Evolutionary conservation across 2,888 invertebrate genomes (phyloP), one percentile per base, ranked within the genome.

Genomic region (Plebejus anna): DNA sequence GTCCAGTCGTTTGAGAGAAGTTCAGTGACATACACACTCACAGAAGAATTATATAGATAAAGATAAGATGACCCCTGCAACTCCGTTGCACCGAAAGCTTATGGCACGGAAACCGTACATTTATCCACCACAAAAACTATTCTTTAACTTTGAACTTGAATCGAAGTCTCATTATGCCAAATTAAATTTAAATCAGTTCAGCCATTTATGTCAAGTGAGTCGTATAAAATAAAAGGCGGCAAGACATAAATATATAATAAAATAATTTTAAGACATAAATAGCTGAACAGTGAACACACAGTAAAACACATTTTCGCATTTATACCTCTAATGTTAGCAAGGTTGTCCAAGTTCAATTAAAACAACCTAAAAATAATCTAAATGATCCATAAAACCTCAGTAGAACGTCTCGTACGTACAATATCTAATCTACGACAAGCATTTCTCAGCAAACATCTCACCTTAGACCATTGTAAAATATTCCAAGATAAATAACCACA

Each of bases 401-500:
- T 32, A 66, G 13, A 66, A 66, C 11, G 28, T 28, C 9, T 11
- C 28, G 28, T 61, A 11, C 66, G 66, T 66, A 66, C 66, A 66
- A 66, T 66, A 66, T 36, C 32, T 66, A 66, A 66, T 36, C 66
- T 32, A 66, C 32, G 13, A 36, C 22, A 32, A 66, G 66, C 32
- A 36, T 66, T 66, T 66, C 66, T 66, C 66, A 66, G 61, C 61
- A 66, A 51, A 70, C 70, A 51, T 55, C 16, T 75, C 61, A 28
- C 61, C 28, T 22, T 32, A 28, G 28, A 47, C 36, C n/a, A 66
- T 61, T 79, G 75, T 76, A 77, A 79, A 76, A 55, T 66, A 73
- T 55, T 73, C 57, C 55, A 75, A 47, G 59, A 47, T 28, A 42
- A 57, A 75, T 75, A 75, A 42, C 59, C 66, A 61, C 59, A 75